Base-by-base conservation (phyloP, 2,113 vertebrate species). In the Aleadryas rufinucha region DNA sequence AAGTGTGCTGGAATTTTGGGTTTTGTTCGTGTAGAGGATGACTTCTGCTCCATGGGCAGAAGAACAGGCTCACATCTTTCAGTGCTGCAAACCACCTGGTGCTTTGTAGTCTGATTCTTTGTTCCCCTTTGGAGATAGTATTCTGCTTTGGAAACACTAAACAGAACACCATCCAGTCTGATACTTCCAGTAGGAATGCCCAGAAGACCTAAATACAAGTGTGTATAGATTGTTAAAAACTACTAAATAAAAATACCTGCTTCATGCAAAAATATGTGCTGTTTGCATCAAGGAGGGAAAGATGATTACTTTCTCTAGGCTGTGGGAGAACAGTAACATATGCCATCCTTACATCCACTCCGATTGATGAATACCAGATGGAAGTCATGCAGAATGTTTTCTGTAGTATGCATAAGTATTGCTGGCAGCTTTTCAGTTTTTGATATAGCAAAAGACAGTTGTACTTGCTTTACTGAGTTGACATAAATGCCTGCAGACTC, bases 301-400 rank as follows among this genome's bases (percentile, higher is more conserved):
- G 95, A 45, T 47, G 66, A 85, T 91, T 69, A 49, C 92, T 84
- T 96, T 97, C 89, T 94, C 16, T 66, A 56, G 90, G 91, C 91
- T 75, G 84, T 92, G 70, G 91, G 91, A 76, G 45, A 79, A 96
- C 89, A 88, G 84, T 30, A 89, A 95, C 98, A 98, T 98, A 98
- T 98, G 97, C 94, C 98, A 95, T 97, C 97, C 96, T 97, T 97
- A 90, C 96, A 97, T 98, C 77, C 83, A 65, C 80, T 42, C 92
- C 91, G 79, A 87, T 54, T 94, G 98, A 97, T 97, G 95, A 97
- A 95, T 90, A 98, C 92, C 98, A 99, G 98, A 98, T 98, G 98
- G 98, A 97, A 95, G 89, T 89, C 35, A 78, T 93, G 86, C 95
- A 95, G 97, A 96, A 97, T 94, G 97, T 97, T 96, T 96, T 96